Conservation (phyloP, 92 coral and sea anemone genomes). For the Chrysogorgia sp. region DNA sequence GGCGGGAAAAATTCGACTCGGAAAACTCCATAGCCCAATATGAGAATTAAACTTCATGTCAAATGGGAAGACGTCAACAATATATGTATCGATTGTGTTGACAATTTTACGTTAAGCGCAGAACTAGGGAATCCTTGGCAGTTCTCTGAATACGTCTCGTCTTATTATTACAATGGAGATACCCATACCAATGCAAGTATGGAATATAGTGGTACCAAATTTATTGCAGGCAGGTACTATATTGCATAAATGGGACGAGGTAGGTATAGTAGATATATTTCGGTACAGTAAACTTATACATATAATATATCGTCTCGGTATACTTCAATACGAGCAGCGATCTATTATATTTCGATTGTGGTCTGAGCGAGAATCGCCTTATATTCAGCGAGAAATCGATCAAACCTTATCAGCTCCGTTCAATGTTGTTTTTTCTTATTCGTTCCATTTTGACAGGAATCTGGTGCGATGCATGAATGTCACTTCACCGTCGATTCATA, state of each 20-base stretch:
- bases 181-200: constrained; percentile 67
- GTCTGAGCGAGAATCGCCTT: too few species aligned
- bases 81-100: too few species aligned
- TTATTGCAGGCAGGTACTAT: constrained; percentile 77
- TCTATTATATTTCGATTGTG: too few species aligned
- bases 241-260: constrained; percentile 97
- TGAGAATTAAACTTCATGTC: too few species aligned
- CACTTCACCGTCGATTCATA: constrained; percentile 77
- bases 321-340: too few species aligned
- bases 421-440: constrained; percentile 36
- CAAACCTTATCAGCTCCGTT: not conserved
- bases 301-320: too few species aligned
- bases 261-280: constrained; percentile 22
- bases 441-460: constrained; percentile 78
- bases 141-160: not conserved
- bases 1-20: too few species aligned
- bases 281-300: too few species aligned
- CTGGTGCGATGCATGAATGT: constrained; percentile 62
- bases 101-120: not conserved
- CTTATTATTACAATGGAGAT: constrained; percentile 42
- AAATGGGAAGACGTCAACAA: too few species aligned
- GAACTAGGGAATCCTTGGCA: too few species aligned
- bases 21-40: too few species aligned
- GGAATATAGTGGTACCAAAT: constrained; percentile 86
- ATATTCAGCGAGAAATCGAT: not conserved